Base-by-base conservation (phyloP, 2,888 invertebrate species). In the Apocheima hispidaria region DNA sequence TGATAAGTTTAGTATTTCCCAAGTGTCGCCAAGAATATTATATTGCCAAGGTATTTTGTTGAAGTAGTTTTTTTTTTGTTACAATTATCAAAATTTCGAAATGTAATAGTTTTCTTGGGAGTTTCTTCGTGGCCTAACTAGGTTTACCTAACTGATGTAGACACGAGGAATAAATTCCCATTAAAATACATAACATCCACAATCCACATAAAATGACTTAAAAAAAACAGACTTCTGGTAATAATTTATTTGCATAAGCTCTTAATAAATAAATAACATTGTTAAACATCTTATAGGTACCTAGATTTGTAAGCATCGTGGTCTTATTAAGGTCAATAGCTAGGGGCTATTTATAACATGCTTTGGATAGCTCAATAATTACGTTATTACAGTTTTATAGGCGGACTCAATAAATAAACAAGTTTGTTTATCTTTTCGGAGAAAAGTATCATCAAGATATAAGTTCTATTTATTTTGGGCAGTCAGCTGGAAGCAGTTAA, bases 271-370 rank as follows among this genome's bases (percentile, higher is more conserved):
- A 5, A 16, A n/a, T 21, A 40, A 41, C n/a, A n/a, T n/a, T 16
- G 28, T 44, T 16, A 2, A 44, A 16, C 20, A 21, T 21, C 38
- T n/a, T 33, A 9, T 38, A 21, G 18, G 12, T 46, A 30, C 30
- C 10, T 20, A 12, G n/a, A 46, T 30, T 44, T 20, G 30, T 33
- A 12, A 21, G 20, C 23, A 52, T 40, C 52, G 48, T 48, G 33
- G 51, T 40, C 43, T 46, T 53, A 60, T 49, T 60, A 60, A 53
- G 53, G 48, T 41, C 28, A 60, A 60, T 36, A 41, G 40, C 40
- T 48, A 4, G 23, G 3, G 23, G 46, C 59, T 60, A 60, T 52
- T 48, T 40, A 60, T 60, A 60, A 41, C 28, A 36, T 41, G 48
- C 48, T 38, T 35, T 18, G 52, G 36, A 51, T 40, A 56, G 33